Evolutionary conservation across 2,113 vertebrate genomes (phyloP).

Genomic region (Psittacus erithacus): DNA sequence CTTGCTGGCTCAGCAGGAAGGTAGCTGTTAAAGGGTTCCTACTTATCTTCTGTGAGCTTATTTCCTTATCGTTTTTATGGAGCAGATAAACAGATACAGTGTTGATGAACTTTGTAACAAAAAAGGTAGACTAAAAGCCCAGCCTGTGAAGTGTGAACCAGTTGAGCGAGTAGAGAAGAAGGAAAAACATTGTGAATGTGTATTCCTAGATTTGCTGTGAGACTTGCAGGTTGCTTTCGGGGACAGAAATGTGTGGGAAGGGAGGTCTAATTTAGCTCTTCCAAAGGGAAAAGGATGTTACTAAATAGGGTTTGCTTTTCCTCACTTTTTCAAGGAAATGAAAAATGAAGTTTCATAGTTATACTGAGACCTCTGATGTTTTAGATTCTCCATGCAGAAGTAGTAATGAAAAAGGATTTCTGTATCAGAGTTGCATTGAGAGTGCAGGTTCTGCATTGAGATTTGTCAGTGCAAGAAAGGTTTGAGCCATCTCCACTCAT

Average conservation of each 20-base stretch:
- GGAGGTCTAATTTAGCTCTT: constrained; percentile 20
- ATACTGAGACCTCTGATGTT: background rate
- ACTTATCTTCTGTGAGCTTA: constrained; percentile 20
- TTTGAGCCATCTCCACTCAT: background rate
- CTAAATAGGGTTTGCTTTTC: constrained; percentile 7
- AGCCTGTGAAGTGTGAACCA: constrained; percentile 18
- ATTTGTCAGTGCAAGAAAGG: background rate
- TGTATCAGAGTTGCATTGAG: background rate
- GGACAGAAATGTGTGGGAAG: constrained; percentile 29
- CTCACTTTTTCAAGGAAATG: background rate
- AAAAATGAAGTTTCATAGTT: background rate
- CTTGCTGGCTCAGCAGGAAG: constrained; percentile 60
- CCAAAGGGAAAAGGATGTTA: background rate
- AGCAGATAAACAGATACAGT: constrained; percentile 31
- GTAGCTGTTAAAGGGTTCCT: constrained; percentile 36
- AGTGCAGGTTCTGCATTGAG: fast-evolving
- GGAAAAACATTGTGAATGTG: background rate
- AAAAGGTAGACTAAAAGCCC: constrained; percentile 9
- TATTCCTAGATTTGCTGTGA: constrained; percentile 26
- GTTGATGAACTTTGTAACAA: constrained; percentile 36
- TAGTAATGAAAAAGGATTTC: background rate
- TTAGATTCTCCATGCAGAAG: background rate
- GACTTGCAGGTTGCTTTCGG: background rate
- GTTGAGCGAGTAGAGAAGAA: constrained; percentile 31
- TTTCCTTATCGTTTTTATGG: background rate